Evolutionary conservation across 2,113 vertebrate species (phyloP).

Genomic region (Mastomys natalensis): DNA sequence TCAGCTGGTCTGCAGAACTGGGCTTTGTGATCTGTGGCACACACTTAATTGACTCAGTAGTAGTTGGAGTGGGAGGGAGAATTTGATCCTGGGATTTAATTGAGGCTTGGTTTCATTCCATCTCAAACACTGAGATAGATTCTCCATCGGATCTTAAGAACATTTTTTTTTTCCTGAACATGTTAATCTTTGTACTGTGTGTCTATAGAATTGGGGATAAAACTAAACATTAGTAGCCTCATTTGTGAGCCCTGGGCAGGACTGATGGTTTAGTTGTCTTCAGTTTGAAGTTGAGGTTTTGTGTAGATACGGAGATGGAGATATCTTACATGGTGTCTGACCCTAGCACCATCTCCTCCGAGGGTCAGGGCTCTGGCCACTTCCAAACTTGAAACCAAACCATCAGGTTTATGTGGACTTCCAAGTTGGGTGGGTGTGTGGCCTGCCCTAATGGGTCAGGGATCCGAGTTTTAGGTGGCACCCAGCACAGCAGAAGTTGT

Average conservation of each 20-base stretch:
- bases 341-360: accelerated
- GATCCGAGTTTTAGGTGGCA: too few relatives aligned
- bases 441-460: too few relatives aligned
- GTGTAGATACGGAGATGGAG: accelerated
- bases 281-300: accelerated
- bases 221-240: not conserved
- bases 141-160: not conserved
- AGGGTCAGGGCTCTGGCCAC: accelerated
- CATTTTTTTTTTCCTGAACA: accelerated
- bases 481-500: not conserved
- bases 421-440: accelerated
- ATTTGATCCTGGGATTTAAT: not conserved
- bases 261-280: accelerated
- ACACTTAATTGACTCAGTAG: not conserved
- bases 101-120: not conserved
- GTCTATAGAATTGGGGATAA: not conserved
- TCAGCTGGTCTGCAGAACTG: accelerated
- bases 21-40: accelerated
- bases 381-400: not conserved
- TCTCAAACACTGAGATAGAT: not conserved
- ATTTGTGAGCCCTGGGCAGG: accelerated
- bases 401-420: accelerated
- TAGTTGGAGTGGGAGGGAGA: not conserved
- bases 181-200: not conserved
- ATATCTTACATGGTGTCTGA: not conserved